phyloP scores from a whole-genome alignment of 2,888 invertebrate species.

The Ormyrus pomaceus region DNA sequence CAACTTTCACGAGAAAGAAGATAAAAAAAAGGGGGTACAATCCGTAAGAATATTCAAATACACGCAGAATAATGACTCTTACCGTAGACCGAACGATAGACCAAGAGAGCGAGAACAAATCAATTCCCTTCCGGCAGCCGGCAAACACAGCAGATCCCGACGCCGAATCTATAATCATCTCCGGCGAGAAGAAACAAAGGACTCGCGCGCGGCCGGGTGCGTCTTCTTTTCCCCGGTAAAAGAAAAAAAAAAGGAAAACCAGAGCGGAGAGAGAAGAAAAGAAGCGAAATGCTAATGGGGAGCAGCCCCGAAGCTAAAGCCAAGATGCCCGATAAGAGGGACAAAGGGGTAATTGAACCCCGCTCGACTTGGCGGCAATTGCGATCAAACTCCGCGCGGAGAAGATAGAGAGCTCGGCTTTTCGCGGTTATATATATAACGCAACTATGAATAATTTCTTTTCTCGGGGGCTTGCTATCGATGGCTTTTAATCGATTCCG shows the following conservation, averaged over 20 bases:
- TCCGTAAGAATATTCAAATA: slow-evolving; percentile 24
- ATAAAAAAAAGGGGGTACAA: not conserved
- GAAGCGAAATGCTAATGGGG: slow-evolving; percentile 46
- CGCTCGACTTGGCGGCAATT: slow-evolving; percentile 18
- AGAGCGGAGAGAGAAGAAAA: not conserved
- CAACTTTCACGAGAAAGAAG: not conserved
- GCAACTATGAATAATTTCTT: slow-evolving; percentile 37
- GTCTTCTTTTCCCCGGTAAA: not conserved
- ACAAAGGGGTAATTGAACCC: slow-evolving; percentile 38
- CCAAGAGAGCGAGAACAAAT: slow-evolving; percentile 1
- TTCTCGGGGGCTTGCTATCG: slow-evolving; percentile 6
- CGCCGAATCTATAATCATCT: slow-evolving; percentile 38
- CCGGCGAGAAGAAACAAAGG: slow-evolving; percentile 33
- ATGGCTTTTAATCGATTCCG: slow-evolving; percentile 40
- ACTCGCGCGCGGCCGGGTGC: not conserved
- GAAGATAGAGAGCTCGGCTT: not conserved
- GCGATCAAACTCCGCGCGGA: slow-evolving; percentile 34
- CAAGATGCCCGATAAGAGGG: slow-evolving; percentile 19
- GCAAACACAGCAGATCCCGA: not conserved
- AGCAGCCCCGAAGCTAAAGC: slow-evolving; percentile 27
- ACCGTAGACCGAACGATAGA: not conserved
- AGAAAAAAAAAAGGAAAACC: not conserved
- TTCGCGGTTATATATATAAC: not conserved
- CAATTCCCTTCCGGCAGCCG: slow-evolving; percentile 22
- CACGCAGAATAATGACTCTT: slow-evolving; percentile 29